Conservation (phyloP, 2,113 vertebrate species). For the Chionodraco myersi region DNA sequence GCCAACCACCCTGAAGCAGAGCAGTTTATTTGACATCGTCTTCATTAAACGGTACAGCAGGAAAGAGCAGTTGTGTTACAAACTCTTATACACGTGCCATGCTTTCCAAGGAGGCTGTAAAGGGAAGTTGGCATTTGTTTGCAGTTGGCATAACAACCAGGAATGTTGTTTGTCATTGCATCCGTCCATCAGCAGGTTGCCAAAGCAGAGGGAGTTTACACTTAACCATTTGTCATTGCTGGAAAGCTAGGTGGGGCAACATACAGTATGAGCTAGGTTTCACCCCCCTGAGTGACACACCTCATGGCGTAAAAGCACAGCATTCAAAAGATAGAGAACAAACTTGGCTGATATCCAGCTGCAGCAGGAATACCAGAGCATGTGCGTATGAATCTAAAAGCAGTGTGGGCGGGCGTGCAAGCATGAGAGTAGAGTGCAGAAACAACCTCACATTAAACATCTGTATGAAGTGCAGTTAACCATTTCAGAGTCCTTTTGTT, state of each 20-base stretch:
- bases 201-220: conserved; percentile 5
- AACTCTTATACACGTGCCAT: background rate
- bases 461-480: conserved; percentile 18
- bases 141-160: conserved; percentile 20
- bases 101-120: conserved; percentile 24
- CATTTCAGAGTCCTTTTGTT: background rate
- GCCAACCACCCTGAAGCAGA: background rate
- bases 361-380: conserved; percentile 35
- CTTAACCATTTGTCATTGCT: background rate
- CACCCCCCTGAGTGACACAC: conserved; percentile 18
- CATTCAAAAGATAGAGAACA: background rate
- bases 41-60: conserved; percentile 3
- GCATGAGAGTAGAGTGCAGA: conserved; percentile 6
- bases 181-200: conserved; percentile 6
- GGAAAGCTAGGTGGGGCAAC: conserved; percentile 28
- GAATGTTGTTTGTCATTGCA: conserved; percentile 36
- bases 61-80: background rate
- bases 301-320: background rate
- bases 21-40: background rate
- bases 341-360: conserved; percentile 27
- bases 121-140: conserved; percentile 27
- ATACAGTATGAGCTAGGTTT: background rate
- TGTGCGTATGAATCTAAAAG: conserved; percentile 20
- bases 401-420: conserved; percentile 16
- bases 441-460: conserved; percentile 12